Base-by-base conservation (phyloP, 1,140 invertebrate genomes). In the Drosophila tristis region DNA sequence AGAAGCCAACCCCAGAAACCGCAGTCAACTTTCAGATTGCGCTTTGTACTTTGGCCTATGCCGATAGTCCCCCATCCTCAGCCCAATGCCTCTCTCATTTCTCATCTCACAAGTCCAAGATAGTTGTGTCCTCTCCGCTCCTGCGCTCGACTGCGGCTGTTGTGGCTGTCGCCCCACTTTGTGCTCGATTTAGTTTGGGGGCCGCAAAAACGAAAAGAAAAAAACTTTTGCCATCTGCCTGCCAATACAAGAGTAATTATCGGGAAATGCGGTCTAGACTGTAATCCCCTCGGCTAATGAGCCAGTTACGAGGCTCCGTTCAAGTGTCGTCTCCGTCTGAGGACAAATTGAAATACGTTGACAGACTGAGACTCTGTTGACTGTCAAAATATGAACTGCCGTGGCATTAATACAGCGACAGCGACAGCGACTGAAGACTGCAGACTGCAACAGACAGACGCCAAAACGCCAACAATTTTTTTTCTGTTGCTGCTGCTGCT, bases 161-260 rank as follows among this genome's bases (percentile, higher is more conserved):
- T 84, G 81, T 75, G 58, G 57, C 65, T 63, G 20, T 57, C 51
- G 67, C 63, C 73, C 63, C 54, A 44, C 66, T 78, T 87, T 82
- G 74, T 72, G 74, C 82, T 66, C 78, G 63, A 86, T 78, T 86
- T 87, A 86, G 82, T 86, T 87, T 77, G 56, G 57, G 51, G 47
- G 31, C 62, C 65, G 67, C 35, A 39, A 13, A 29, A 6, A 29
- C n/a, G n/a, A 29, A 1, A 29, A 7, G 2, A 25, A 57, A 50
- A 53, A 81, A 86, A 87, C 81, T 86, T 85, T 86, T 86, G 74
- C 67, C 74, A 48, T 63, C 70, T 68, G 42, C 35, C 51, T 63
- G 82, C 74, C 84, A 86, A 86, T 89, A 89, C 78, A 86, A 73
- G 75, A 81, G 72, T 81, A 86, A 87, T 86, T 87, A 86, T 86